Conservation (phyloP, 2,113 vertebrate species). For the Mirza zaza region DNA sequence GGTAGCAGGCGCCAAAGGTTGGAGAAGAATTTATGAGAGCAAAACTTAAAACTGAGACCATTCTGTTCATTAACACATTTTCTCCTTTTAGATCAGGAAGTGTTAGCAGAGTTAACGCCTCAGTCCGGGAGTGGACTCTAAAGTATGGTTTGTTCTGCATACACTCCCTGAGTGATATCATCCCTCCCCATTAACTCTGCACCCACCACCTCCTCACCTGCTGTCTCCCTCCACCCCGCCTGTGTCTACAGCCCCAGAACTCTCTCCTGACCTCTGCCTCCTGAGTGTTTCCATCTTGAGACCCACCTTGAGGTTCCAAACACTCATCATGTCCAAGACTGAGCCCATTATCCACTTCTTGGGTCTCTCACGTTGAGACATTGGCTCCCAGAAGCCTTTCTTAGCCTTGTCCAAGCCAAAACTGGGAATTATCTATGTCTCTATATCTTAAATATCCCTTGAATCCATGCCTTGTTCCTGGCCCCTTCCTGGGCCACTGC, state of each 20-base stretch:
- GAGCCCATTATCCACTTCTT: background rate
- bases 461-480: background rate
- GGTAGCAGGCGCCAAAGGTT: conserved; percentile 27
- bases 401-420: background rate
- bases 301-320: background rate
- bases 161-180: background rate
- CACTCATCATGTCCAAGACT: background rate
- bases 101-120: background rate
- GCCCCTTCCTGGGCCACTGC: background rate
- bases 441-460: background rate
- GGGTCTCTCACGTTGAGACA: background rate
- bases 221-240: accelerated
- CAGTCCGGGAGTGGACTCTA: background rate
- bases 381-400: background rate
- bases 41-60: background rate
- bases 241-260: background rate
- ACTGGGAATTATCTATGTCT: background rate
- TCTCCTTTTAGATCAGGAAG: background rate
- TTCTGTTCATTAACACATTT: background rate
- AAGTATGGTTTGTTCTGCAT: background rate
- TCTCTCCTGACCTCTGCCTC: background rate
- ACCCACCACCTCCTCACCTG: background rate
- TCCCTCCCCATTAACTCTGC: background rate
- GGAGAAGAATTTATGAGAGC: conserved; percentile 40
- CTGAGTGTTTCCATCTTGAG: background rate